phyloP scores from a whole-genome alignment of 2,888 invertebrate genomes.

The Lymantria dispar region DNA sequence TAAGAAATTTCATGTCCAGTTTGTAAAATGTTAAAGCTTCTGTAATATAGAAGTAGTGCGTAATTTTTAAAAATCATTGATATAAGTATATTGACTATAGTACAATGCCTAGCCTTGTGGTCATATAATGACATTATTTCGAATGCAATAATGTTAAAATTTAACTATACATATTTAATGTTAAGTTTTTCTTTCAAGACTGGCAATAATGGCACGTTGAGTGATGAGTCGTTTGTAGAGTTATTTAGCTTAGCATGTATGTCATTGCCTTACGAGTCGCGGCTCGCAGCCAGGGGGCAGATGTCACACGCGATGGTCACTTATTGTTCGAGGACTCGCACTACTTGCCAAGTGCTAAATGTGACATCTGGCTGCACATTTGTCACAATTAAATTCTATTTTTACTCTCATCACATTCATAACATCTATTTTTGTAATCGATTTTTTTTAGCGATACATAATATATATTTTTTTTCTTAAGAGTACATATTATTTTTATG shows the following conservation, averaged over 20 bases:
- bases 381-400: conserved; percentile 50
- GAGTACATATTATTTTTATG: neutral
- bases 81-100: conserved; percentile 57
- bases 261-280: conserved; percentile 49
- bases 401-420: conserved; percentile 22
- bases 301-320: conserved; percentile 54
- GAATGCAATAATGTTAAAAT: conserved; percentile 27
- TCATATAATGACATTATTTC: conserved; percentile 46
- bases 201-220: conserved; percentile 46
- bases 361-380: conserved; percentile 64
- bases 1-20: conserved; percentile 46
- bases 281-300: conserved; percentile 16
- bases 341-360: conserved; percentile 52
- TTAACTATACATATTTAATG: neutral
- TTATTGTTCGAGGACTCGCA: conserved; percentile 51
- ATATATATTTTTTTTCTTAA: no score
- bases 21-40: conserved; percentile 47
- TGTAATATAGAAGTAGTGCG: conserved; percentile 10
- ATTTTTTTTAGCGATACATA: conserved; percentile 3
- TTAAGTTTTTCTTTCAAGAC: conserved; percentile 48
- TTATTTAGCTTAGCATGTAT: conserved; percentile 50
- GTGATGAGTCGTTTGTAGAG: conserved; percentile 23
- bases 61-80: conserved; percentile 14
- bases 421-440: conserved; percentile 28
- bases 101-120: conserved; percentile 74